Evolutionary conservation across 2,888 invertebrate species (phyloP), one percentile per base, ranked within the genome.

Genomic region (Tetrapedia diversipes): DNA sequence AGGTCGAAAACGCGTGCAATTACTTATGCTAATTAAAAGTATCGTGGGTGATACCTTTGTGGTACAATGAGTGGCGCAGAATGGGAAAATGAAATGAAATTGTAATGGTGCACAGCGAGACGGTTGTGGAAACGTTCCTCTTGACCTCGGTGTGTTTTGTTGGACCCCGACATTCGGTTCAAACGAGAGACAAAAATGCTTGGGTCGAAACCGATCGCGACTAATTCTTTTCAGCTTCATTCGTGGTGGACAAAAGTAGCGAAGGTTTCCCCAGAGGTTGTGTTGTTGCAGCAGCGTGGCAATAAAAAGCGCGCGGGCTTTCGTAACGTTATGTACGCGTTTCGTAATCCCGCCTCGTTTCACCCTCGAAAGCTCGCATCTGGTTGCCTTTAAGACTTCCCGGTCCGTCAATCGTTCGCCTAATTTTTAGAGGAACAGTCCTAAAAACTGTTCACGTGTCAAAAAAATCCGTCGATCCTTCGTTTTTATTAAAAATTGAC

Each of bases 281-380:
- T 41, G 43, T 56, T 45, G 41, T 34, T 27, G 14, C 41, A 32
- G 4, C 19, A 1, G 47, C 8, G 45, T 37, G n/a, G 7, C 29
- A 32, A 10, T 6, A 39, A 54, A 68, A 39, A 47, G 54, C 22
- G 54, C 45, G 27, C 27, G 27, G 2, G 8, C 14, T 53, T 45
- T 59, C 10, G 10, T 27, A 29, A 37, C 24, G 10, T n/a, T n/a
- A n/a, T n/a, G n/a, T n/a, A n/a, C 3, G 37, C 22, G 11, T 27
- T 57, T 37, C 41, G n/a, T 10, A 43, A 34, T 51, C 32, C 10
- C 27, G 1, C 10, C 11, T n/a, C n/a, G 2, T 47, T 65, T 37
- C 49, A 10, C 39, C 19, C 37, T 34, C 29, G 64, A 32, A 32
- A 69, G 39, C 43, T 37, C 19, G 11, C 29, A 11, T 47, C 29